Evolutionary conservation across 2,113 vertebrate species (phyloP), one percentile per base, ranked within the genome.

Genomic region (Chaenocephalus aceratus): DNA sequence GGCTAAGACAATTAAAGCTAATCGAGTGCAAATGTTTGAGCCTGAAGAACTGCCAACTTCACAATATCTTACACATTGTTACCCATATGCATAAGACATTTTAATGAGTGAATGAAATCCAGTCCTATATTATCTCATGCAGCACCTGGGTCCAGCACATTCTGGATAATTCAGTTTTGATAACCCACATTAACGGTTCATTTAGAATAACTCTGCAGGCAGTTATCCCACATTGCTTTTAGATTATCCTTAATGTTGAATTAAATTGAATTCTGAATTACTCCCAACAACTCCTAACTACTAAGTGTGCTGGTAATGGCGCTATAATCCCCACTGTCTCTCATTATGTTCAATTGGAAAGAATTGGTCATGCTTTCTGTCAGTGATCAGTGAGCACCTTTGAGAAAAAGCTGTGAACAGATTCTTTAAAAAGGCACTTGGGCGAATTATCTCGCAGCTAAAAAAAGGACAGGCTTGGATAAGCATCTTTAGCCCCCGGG

Each of bases 391-490:
- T 76, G 80, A 80, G 65, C 80, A 89, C 84, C 79, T 83, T 76
- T 72, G 71, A 85, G 85, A 88, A 87, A 86, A 88, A 63, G 62
- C 75, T 58, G 86, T 82, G 79, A 87, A 89, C 87, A 57, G 83
- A 90, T 86, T 87, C 86, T 90, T 83, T 80, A 77, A 86, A 61
- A 61, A 72, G 84, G 79, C 90, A 86, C 89, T 88, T 82, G 74
- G 72, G 72, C 10, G 36, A 93, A 92, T 94, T 91, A 94, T 94
- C 94, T 93, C 65, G 69, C 12, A 44, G 87, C 90, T 93, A 93
- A 92, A 94, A 92, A 93, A 93, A 93, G 89, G 87, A 88, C 83
- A 57, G 62, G 86, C 78, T 84, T 67, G 91, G 91, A 95, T 94
- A 94, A 94, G 89, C 85, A 91, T 92, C 89, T 92, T 93, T 88